Base-by-base conservation (phyloP, 1,140 invertebrate species). In the Trichoplusia ni region DNA sequence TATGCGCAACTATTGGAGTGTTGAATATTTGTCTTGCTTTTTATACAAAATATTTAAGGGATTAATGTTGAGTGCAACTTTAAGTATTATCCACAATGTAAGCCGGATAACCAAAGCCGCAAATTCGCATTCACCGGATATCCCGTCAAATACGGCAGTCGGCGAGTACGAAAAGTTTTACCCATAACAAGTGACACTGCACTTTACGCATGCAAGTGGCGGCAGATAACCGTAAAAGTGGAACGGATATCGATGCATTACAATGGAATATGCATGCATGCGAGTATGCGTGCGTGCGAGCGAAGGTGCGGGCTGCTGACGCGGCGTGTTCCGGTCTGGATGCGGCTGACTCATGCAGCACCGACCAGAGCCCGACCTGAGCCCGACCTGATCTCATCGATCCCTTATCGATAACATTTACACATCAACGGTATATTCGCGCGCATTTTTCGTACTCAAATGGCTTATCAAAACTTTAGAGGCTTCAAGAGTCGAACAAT, bases 171-270 rank as follows among this genome's bases (percentile, higher is more conserved):
- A 47, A 46, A 58, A 14, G 27, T 47, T 60, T 44, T 29, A 60
- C 9, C 25, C 29, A 47, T 29, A 29, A 47, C 31, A 60, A 60
- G 56, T 60, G 42, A 58, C 54, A 44, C 37, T 47, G 56, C 29
- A 60, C 56, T 60, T 47, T 47, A 47, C 27, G 38, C 29, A 58
- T 58, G 51, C 35, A 61, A 27, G 64, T 38, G 54, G 19, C 27
- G 51, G 3, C 47, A 51, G 46, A 46, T 53, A 70, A 69, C 47
- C 61, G 67, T 72, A 81, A 86, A 89, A 86, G 81, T 86, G 77
- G 81, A 86, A 84, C 86, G 84, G 84, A 86, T 84, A 83, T 82
- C 67, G 73, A 60, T 72, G 69, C 78, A 81, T 67, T 67, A 81
- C 72, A 64, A 82, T 84, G 77, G 77, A 79, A 81, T 84, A 84